These are phyloP conservation scores for Drosophila takahashii DNA, from an alignment of 1,140 invertebrate species.

Conservation along the genomic window DNA sequence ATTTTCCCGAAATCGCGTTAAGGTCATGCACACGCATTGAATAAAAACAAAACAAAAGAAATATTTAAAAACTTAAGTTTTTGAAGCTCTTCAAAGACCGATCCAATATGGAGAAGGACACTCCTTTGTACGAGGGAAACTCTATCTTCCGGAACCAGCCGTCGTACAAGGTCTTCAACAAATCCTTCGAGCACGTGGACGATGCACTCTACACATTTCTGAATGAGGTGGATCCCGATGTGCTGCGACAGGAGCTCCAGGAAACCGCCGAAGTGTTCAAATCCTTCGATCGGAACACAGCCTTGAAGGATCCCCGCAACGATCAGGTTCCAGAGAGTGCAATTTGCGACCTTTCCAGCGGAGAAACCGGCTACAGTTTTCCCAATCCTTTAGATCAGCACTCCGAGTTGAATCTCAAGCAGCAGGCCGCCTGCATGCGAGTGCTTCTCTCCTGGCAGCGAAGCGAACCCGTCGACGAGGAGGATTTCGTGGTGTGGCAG, in stretches of 20 bases:
- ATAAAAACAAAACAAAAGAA: not conserved
- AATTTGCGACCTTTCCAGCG: conserved; percentile 30
- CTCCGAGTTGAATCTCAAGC: conserved; percentile 30
- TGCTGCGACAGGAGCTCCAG: conserved; percentile 34
- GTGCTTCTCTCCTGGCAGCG: conserved; percentile 50
- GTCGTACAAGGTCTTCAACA: conserved; percentile 61
- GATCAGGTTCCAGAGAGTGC: conserved; percentile 8
- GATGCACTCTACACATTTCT: conserved; percentile 50
- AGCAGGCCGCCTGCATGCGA: conserved; percentile 60
- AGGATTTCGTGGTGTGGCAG: conserved; percentile 51
- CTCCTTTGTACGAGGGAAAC: conserved; percentile 33
- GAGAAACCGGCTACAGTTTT: conserved; percentile 17
- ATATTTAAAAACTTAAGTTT: not conserved
- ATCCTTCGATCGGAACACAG: conserved; percentile 15
- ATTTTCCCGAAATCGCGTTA: no score
- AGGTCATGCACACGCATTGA: no score
- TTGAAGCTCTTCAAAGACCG: not conserved
- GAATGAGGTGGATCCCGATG: conserved; percentile 56
- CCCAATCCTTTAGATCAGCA: conserved; percentile 24
- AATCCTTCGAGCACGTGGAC: conserved; percentile 39
- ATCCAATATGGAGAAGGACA: conserved; percentile 24
- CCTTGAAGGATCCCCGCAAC: conserved; percentile 51
- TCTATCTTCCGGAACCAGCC: conserved; percentile 52
- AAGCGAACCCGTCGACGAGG: conserved; percentile 4
- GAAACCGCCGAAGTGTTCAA: conserved; percentile 29